These are phyloP conservation scores for Cephalophus harveyi DNA, from an alignment of 2,113 vertebrate species.

Conservation along the genomic window DNA sequence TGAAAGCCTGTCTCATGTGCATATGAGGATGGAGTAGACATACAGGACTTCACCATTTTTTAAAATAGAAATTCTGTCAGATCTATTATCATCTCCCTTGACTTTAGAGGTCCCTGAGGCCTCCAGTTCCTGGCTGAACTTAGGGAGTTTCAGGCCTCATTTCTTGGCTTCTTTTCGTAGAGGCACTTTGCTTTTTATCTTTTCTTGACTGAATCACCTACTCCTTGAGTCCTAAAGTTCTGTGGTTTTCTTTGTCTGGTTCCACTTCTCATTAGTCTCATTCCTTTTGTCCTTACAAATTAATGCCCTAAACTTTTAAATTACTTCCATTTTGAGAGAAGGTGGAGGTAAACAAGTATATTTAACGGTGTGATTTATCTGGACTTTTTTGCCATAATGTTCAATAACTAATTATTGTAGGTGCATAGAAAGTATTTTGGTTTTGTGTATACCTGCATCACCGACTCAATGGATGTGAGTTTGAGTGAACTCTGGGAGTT, in stretches of 20 bases:
- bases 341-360: not conserved
- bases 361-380: not conserved
- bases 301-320: not conserved
- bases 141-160: no score
- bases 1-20: not conserved
- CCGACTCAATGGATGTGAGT: no score
- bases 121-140: not conserved
- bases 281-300: not conserved
- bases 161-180: not conserved
- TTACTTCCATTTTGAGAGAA: not conserved
- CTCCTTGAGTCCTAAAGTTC: not conserved
- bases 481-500: no score
- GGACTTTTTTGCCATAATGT: not conserved
- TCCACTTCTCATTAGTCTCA: not conserved
- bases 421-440: not conserved
- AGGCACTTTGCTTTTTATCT: not conserved
- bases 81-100: not conserved
- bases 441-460: not conserved
- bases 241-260: not conserved
- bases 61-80: not conserved
- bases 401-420: not conserved
- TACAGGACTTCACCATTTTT: not conserved
- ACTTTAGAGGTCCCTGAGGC: not conserved
- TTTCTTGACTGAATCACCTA: not conserved
- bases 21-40: not conserved